A percentile compares a stretch with the other conserved stretches of the same genome.
phyloP scores from a whole-genome alignment of 2,113 vertebrate species.

The Gambusia affinis region DNA sequence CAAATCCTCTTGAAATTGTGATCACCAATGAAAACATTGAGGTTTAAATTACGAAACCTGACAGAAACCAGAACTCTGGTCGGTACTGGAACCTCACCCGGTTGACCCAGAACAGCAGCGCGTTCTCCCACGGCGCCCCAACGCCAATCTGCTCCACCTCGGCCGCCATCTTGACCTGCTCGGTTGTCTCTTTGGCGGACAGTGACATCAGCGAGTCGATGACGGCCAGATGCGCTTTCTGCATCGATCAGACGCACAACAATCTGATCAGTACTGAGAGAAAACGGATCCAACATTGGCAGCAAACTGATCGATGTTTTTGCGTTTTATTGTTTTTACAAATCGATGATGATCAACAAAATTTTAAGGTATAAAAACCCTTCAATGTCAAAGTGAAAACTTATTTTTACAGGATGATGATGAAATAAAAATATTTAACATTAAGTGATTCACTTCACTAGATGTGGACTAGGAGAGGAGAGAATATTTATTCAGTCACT shows the following conservation, averaged over 20 bases:
- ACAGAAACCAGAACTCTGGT: background rate
- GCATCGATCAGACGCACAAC: conserved; percentile 43
- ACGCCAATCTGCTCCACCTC: conserved; percentile 76
- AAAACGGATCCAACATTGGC: background rate
- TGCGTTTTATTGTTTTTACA: no score
- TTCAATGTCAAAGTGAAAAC: no score
- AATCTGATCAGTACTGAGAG: background rate
- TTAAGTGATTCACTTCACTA: no score
- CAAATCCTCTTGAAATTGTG: no score
- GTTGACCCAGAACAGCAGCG: conserved; percentile 90
- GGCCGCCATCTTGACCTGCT: conserved; percentile 76
- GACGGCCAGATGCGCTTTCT: conserved; percentile 86
- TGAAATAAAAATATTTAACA: no score
- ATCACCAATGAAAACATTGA: background rate
- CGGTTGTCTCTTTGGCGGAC: conserved; percentile 82
- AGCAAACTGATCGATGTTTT: background rate
- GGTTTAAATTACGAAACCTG: background rate
- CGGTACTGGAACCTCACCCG: conserved; percentile 74
- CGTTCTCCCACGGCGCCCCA: conserved; percentile 83
- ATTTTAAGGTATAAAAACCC: no score
- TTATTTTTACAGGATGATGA: no score
- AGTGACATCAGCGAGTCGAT: conserved; percentile 89
- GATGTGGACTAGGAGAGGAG: no score
- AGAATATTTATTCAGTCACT: no score
- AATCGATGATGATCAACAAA: no score